Evolutionary conservation across 1,140 invertebrate genomes (phyloP).

Genomic region (Sycophaga agraensis): DNA sequence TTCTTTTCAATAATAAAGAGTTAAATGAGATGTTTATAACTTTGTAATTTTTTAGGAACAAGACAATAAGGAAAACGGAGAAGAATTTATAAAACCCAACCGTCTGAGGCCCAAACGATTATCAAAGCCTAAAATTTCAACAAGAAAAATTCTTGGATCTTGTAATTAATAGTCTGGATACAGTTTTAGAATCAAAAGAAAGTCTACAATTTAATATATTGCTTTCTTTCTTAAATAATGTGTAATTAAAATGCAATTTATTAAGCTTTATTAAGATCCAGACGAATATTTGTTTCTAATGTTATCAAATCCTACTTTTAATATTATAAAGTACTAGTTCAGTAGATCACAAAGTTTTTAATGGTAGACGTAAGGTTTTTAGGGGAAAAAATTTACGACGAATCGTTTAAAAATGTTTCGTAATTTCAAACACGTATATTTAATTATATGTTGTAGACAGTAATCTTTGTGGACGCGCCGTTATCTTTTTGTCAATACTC

Average conservation of each 20-base stretch:
- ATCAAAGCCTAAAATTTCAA: constrained; percentile 30
- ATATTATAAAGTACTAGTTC: neutral
- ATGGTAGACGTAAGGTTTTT: constrained; percentile 16
- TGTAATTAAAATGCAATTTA: constrained; percentile 16
- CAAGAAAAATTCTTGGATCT: constrained; percentile 35
- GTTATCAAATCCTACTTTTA: too few relatives aligned
- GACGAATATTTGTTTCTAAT: neutral
- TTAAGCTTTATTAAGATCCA: neutral
- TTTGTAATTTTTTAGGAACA: constrained; percentile 26
- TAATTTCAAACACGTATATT: constrained; percentile 10
- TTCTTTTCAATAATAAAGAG: too few relatives aligned
- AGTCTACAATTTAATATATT: constrained; percentile 4
- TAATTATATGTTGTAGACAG: constrained; percentile 22
- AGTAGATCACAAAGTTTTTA: constrained; percentile 17
- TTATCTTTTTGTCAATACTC: constrained; percentile 18
- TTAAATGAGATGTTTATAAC: too few relatives aligned
- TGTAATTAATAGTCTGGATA: constrained; percentile 32
- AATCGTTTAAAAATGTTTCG: constrained; percentile 2
- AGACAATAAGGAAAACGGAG: constrained; percentile 43
- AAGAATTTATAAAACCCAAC: constrained; percentile 35
- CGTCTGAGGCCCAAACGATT: constrained; percentile 34
- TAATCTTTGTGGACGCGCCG: neutral
- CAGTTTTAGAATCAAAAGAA: constrained; percentile 10
- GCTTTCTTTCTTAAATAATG: constrained; percentile 7
- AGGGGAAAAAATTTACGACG: constrained; percentile 5